Evolutionary conservation across 2,113 vertebrate genomes (phyloP).

Genomic region (Herpailurus yagouaroundi): DNA sequence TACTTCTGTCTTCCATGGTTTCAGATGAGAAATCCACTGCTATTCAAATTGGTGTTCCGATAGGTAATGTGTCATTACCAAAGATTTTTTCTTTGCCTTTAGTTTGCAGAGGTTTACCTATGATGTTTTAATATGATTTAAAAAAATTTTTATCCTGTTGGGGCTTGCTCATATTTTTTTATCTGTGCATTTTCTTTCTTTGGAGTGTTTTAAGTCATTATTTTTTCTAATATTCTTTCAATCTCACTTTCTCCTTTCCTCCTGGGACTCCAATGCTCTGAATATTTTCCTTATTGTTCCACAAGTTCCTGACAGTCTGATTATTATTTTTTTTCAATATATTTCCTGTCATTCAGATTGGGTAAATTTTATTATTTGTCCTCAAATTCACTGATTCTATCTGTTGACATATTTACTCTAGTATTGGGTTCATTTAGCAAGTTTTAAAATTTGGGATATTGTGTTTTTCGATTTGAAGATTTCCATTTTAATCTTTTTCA

Average conservation of each 20-base stretch:
- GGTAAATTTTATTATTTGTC: conserved; percentile 33
- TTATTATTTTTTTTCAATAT: background rate
- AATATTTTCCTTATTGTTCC: conserved; percentile 4
- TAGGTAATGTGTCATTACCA: background rate
- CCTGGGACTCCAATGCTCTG: background rate
- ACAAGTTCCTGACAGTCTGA: background rate
- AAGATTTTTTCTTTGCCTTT: conserved; percentile 25
- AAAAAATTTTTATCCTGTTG: background rate
- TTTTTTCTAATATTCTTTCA: conserved; percentile 34
- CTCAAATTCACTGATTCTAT: conserved; percentile 30
- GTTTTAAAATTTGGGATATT: conserved; percentile 14
- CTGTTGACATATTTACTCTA: background rate
- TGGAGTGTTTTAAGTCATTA: background rate
- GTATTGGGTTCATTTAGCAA: background rate
- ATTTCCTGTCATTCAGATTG: background rate
- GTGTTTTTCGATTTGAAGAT: conserved; percentile 32
- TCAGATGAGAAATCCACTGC: conserved; percentile 6
- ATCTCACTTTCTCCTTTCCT: background rate
- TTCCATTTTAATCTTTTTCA: conserved; percentile 38
- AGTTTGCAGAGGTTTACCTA: conserved; percentile 37
- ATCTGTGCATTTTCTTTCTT: conserved; percentile 13
- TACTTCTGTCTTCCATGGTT: conserved; percentile 28
- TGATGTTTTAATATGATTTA: background rate
- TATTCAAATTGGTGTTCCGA: background rate
- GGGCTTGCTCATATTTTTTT: conserved; percentile 10